Evolutionary conservation across 2,797 vertebrate genomes (phyloP), one percentile per base, ranked within the genome.

Genomic region (Ciconia nigra): DNA sequence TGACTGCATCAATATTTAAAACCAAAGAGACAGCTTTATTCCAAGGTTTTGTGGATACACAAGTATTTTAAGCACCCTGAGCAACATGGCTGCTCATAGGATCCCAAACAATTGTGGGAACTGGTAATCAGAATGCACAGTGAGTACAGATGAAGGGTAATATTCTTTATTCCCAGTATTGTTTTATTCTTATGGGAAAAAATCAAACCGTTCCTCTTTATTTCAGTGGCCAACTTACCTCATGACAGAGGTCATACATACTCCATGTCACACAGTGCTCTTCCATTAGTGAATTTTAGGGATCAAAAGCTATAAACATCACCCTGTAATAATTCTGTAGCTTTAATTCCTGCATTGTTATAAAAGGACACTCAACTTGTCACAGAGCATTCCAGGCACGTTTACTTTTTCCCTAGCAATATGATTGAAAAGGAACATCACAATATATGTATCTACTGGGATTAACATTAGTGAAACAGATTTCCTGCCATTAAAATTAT

Each of bases 381-480:
- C 39, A 59, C 21, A 37, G 26, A 87, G 55, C 14, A 79, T 82
- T 95, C 62, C 39, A 87, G 41, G 14, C 44, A 84, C 18, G 3
- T 59, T 78, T 83, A 37, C 55, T 76, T 74, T 81, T 81, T 20
- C 11, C 17, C 15, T 57, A 49, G 19, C 26, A 78, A n/a, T 51
- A 21, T 49, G 57, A 49, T 47, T 81, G 77, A 82, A 92, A 92
- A 83, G 26, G 28, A 79, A 41, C 35, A 62, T 72, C 46, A 70
- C 49, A 76, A 76, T 69, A 19, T 51, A 37, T 76, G 14, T 84
- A 42, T 52, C 46, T 81, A 7, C n/a, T 82, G 80, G 51, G 70
- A 89, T 87, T 93, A 84, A 80, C 29, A 72, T 83, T 92, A 77
- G 54, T 66, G 70, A 93, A 95, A 87, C 35, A 94, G 63, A 81